Conservation (phyloP, 2,797 vertebrate genomes). For the Cyclopterus lumpus region DNA sequence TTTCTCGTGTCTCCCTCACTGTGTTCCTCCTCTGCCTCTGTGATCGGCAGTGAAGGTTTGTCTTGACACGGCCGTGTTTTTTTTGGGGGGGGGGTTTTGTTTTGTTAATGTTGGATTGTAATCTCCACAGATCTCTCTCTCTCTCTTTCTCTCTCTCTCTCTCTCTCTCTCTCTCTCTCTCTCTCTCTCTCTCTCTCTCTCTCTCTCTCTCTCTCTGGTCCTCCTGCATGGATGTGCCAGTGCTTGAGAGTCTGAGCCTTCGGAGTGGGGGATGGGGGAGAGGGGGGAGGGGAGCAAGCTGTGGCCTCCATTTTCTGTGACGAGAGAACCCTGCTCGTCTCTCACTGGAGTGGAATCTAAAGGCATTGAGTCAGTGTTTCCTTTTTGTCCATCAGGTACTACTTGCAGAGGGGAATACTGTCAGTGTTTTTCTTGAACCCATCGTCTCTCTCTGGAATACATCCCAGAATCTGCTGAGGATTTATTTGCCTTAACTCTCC, state of each 20-base stretch:
- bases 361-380: constrained; percentile 80
- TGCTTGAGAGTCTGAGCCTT: constrained; percentile 80
- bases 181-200: constrained; percentile 72
- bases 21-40: constrained; percentile 36
- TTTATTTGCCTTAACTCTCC: constrained; percentile 74
- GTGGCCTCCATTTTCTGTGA: constrained; percentile 87
- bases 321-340: constrained; percentile 84
- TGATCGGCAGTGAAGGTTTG: constrained; percentile 33
- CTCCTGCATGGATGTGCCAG: constrained; percentile 83
- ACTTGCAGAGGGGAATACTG: constrained; percentile 66
- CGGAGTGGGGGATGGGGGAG: constrained; percentile 82
- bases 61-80: constrained; percentile 33
- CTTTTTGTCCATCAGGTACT: constrained; percentile 80
- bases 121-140: constrained; percentile 77
- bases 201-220: constrained; percentile 78
- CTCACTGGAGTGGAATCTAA: constrained; percentile 82
- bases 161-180: constrained; percentile 73
- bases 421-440: constrained; percentile 69
- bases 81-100: too few relatives aligned
- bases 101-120: constrained; percentile 68
- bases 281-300: constrained; percentile 83
- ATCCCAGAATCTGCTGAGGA: constrained; percentile 75
- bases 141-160: constrained; percentile 72
- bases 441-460: constrained; percentile 72
- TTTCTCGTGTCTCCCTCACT: constrained; percentile 45